Percentiles rank a stretch among this genome's conserved stretches.
These are phyloP conservation scores for Idaea aversata DNA, from an alignment of 2,888 invertebrate genomes.

Conservation along the genomic window DNA sequence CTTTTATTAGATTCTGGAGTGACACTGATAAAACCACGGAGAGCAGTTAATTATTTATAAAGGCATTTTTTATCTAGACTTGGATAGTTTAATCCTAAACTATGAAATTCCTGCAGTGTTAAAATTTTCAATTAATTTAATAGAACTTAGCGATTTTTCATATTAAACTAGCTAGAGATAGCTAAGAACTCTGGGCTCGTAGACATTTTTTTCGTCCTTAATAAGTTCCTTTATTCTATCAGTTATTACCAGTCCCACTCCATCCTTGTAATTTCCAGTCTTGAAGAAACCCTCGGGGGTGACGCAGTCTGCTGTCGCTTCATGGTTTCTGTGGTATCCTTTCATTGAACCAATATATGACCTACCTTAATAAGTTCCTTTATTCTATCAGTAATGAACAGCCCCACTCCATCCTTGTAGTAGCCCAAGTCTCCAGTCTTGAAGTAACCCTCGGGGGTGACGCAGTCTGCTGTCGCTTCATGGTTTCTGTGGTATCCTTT, in stretches of 20 bases:
- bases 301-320: constrained; percentile 83
- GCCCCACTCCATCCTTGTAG: constrained; percentile 81
- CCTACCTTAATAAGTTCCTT: constrained; percentile 93
- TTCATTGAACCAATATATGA: no score
- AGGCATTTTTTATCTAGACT: no score
- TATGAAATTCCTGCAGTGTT: no score
- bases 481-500: constrained; percentile 82
- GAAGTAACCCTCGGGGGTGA: constrained; percentile 87
- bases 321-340: constrained; percentile 82
- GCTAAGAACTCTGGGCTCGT: no score
- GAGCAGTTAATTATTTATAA: no score
- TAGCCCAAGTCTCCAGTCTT: constrained; percentile 85
- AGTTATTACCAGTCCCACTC: constrained; percentile 84
- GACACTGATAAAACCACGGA: no score
- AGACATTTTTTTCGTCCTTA: constrained; percentile 80
- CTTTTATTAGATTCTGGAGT: no score
- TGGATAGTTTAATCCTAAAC: no score
- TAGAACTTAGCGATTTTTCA: no score
- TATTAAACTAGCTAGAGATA: no score
- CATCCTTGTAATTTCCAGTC: constrained; percentile 84
- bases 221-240: constrained; percentile 92
- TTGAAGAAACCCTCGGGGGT: constrained; percentile 88
- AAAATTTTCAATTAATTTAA: no score
- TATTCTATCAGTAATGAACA: constrained; percentile 88
- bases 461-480: constrained; percentile 83